Evolutionary conservation across 2,797 vertebrate species (phyloP), one percentile per base, ranked within the genome.

Genomic region (Cichlasoma orientale): DNA sequence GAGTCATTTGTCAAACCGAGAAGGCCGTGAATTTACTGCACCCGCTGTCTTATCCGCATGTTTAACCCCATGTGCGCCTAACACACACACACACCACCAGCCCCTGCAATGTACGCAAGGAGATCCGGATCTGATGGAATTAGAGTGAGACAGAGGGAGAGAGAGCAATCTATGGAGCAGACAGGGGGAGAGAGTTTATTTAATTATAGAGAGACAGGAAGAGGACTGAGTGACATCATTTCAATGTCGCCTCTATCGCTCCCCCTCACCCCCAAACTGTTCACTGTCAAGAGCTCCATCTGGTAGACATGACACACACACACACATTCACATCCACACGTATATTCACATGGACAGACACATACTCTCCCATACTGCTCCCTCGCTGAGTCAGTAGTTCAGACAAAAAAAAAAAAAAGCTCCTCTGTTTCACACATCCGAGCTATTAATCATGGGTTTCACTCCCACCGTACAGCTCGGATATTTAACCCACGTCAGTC

Each of bases 1-100:
- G 88, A 92, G 85, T 93, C 91, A 88, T 95, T 95, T 93, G 90
- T 95, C 95, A 95, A 90, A 90, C 2, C 25, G 90, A 61, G 87
- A 84, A 90, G 80, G 83, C 88, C 77, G 14, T 84, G 91, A 90
- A 94, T 94, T 88, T 77, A 86, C 84, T 80, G 88, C 88, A 82
- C 58, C 69, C 33, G 7, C 84, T 76, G 79, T 86, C 82, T 86
- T 72, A 75, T 87, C 89, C 59, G 77, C 86, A 89, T 82, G 86
- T 88, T 91, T 91, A 92, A 93, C 91, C 88, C 89, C 77, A 57
- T 87, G 74, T 2, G 18, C 69, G 80, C 75, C 74, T 72, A 82
- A 82, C 61, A 76, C 21, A 66, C 66, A 66, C 56, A 44, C 31
- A 54, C 72, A 78, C 19, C 81, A 80, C 76, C 77, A 86, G 58